Percentiles rank a stretch among this genome's conserved stretches.
These are phyloP conservation scores for Saimiri boliviensis DNA, from an alignment of 2,113 vertebrate species.

Conservation along the genomic window DNA sequence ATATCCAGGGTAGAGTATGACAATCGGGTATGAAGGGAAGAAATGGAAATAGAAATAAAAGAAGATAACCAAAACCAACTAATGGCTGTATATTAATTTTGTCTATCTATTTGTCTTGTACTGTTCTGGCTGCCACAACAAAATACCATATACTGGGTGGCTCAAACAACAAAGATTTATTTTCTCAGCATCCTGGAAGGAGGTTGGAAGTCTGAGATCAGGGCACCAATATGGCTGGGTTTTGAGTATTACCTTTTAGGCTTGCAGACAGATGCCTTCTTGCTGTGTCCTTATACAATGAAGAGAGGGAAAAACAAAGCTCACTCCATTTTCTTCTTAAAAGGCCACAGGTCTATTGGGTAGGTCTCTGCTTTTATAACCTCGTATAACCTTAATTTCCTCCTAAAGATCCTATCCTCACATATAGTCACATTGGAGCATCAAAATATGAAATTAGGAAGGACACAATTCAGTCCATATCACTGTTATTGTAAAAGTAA, in stretches of 20 bases:
- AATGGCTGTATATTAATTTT: not conserved
- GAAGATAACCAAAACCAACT: not conserved
- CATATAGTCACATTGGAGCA: not conserved
- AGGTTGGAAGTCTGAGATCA: not conserved
- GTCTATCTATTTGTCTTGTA: not conserved
- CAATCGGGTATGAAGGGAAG: not conserved
- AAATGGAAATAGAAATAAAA: not conserved
- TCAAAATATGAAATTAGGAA: not conserved
- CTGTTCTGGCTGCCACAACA: not conserved
- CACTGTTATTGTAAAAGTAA: not conserved
- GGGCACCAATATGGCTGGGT: too few relatives aligned
- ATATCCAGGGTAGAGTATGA: rapidly evolving
- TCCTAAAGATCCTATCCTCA: not conserved
- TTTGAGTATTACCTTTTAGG: not conserved
- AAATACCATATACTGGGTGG: not conserved
- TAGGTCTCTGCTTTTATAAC: not conserved
- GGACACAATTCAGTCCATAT: not conserved
- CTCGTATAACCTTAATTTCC: not conserved
- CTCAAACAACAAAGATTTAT: not conserved
- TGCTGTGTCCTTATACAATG: not conserved
- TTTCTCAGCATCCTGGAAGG: not conserved
- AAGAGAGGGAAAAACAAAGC: not conserved
- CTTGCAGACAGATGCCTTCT: not conserved
- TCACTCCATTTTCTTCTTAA: not conserved
- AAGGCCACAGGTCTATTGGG: not conserved